phyloP scores from a whole-genome alignment of 2,797 vertebrate genomes.

The Pipistrellus pipistrellus region DNA sequence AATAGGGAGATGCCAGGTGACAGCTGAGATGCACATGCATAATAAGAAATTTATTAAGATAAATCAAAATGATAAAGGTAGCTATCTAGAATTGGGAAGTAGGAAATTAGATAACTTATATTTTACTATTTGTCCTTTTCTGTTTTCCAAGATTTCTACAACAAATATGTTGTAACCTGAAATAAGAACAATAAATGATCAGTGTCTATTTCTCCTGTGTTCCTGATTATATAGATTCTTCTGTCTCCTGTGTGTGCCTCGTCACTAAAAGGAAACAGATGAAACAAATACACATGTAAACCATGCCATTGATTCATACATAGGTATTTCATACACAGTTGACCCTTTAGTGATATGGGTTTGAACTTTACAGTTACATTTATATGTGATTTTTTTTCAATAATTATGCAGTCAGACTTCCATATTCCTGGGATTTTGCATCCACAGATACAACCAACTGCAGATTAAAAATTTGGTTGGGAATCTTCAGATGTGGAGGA shows the following conservation, averaged over 20 bases:
- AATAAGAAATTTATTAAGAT: constrained; percentile 42
- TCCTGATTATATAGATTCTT: constrained; percentile 24
- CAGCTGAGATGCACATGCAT: neutral
- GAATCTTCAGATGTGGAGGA: neutral
- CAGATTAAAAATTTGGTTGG: neutral
- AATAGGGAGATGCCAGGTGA: constrained; percentile 18
- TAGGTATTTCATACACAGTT: neutral
- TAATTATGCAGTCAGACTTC: neutral
- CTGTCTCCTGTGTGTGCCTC: neutral
- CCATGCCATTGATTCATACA: neutral
- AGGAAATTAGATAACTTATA: neutral
- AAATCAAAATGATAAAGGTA: constrained; percentile 22
- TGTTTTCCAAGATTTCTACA: constrained; percentile 31
- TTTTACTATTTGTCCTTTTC: neutral
- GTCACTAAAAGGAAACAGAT: constrained; percentile 35
- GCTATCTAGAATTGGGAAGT: neutral
- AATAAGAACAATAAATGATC: constrained; percentile 10
- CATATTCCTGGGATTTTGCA: neutral
- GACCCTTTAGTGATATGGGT: neutral
- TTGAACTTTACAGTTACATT: neutral
- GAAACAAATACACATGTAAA: neutral
- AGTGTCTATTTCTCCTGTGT: neutral
- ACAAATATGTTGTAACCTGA: neutral
- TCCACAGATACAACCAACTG: neutral
- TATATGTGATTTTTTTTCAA: neutral